Percentiles rank a stretch among this genome's conserved stretches.
Evolutionary conservation across 2,888 invertebrate genomes (phyloP).

Genomic region (Malthinus flaveolus): DNA sequence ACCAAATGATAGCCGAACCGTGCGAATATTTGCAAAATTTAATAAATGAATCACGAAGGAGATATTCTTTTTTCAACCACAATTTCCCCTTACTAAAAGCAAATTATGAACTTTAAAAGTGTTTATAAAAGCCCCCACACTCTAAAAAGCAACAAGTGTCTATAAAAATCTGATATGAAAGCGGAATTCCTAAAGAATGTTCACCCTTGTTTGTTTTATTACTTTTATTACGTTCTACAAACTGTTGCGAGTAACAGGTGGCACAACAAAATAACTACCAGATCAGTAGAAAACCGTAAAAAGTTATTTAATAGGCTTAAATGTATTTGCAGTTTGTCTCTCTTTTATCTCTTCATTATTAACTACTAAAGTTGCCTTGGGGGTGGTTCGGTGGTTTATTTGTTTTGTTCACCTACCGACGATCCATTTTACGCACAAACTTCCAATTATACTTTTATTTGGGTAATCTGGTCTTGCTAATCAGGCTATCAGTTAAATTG

Average conservation of each 20-base stretch:
- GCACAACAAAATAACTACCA: constrained; percentile 39
- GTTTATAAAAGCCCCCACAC: constrained; percentile 38
- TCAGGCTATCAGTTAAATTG: too few relatives aligned
- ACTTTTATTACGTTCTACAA: constrained; percentile 51
- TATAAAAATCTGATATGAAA: constrained; percentile 53
- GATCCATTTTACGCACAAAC: too few relatives aligned
- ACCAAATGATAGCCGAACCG: too few relatives aligned
- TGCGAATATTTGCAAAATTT: constrained; percentile 2
- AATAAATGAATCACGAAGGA: constrained; percentile 37
- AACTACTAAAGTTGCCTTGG: background rate
- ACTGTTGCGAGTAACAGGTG: constrained; percentile 50
- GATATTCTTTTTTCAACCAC: constrained; percentile 54
- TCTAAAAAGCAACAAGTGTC: constrained; percentile 51
- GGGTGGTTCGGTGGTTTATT: too few relatives aligned
- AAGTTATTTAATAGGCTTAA: constrained; percentile 28
- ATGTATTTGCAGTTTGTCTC: constrained; percentile 18
- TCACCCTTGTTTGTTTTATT: constrained; percentile 52
- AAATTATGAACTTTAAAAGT: constrained; percentile 50
- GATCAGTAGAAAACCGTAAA: constrained; percentile 28
- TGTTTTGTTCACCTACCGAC: too few relatives aligned
- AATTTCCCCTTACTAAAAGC: constrained; percentile 63
- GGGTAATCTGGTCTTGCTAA: too few relatives aligned
- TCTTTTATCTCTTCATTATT: constrained; percentile 21
- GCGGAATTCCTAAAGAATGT: constrained; percentile 51
- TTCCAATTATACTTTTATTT: too few relatives aligned